Percentiles rank a stretch among this genome's conserved stretches.
Evolutionary conservation across 2,888 invertebrate species (phyloP).

Genomic region (Drosophila nr. perissopoda): DNA sequence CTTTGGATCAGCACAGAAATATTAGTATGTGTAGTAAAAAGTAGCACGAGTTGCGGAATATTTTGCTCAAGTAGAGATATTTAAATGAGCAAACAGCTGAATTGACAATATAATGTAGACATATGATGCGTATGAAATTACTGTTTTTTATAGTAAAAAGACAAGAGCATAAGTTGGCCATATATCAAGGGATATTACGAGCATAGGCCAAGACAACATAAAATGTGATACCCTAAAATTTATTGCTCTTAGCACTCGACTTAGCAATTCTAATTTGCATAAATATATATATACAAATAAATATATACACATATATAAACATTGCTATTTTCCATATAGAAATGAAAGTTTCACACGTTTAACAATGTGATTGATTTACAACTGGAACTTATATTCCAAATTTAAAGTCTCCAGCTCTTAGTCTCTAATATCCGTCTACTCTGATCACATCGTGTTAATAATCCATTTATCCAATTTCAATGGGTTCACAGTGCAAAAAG

Average conservation of each 20-base stretch:
- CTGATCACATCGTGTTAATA: not conserved
- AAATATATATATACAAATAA: not conserved
- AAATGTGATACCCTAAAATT: not conserved
- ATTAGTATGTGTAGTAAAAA: constrained; percentile 1
- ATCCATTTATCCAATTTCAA: not conserved
- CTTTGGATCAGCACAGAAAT: not conserved
- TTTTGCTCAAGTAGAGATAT: constrained; percentile 4
- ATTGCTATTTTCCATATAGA: not conserved
- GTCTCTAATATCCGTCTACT: not conserved
- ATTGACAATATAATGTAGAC: not conserved
- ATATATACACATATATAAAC: not conserved
- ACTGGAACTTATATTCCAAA: not conserved
- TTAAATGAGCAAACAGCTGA: not conserved
- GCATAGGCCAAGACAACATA: not conserved
- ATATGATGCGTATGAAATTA: not conserved
- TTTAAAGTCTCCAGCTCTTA: not conserved
- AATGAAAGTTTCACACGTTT: not conserved
- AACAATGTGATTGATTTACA: not conserved
- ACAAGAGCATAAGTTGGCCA: not conserved
- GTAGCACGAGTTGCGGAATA: not conserved
- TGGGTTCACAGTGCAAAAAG: not conserved
- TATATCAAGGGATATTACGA: not conserved
- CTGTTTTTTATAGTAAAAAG: not conserved
- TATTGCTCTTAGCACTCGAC: not conserved
- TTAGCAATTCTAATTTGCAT: not conserved